A percentile compares a stretch with the other conserved stretches of the same genome.
phyloP scores from a whole-genome alignment of 2,797 vertebrate species.

The Rhadinocentrus ornatus region DNA sequence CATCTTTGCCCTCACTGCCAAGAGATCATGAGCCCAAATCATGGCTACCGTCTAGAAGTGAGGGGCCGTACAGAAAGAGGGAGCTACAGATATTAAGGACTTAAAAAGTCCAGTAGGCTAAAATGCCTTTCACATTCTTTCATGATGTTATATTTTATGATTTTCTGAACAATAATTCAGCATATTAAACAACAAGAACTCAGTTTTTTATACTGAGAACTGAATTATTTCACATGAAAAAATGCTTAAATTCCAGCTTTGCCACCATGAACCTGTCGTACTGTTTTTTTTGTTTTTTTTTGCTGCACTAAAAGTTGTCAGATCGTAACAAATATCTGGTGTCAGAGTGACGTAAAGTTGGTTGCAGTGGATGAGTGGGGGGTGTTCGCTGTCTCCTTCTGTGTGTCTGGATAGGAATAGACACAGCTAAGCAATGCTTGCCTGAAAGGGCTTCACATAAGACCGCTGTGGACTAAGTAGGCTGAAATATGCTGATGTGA shows the following conservation, averaged over 20 bases:
- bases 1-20: slow-evolving; percentile 50
- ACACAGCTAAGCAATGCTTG: slow-evolving; percentile 36
- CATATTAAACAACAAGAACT: background rate
- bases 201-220: background rate
- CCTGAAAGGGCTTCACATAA: slow-evolving; percentile 53
- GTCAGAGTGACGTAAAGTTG: slow-evolving; percentile 63
- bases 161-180: background rate
- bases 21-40: slow-evolving; percentile 56
- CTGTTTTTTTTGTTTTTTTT: no score
- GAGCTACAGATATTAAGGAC: background rate
- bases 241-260: slow-evolving; percentile 11
- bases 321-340: slow-evolving; percentile 70
- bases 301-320: no score
- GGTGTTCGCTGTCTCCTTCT: slow-evolving; percentile 38
- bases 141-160: background rate
- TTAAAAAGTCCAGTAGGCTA: background rate
- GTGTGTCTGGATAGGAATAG: slow-evolving; percentile 72
- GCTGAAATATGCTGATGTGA: slow-evolving; percentile 60
- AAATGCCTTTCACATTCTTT: background rate
- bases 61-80: slow-evolving; percentile 36
- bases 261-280: slow-evolving; percentile 31
- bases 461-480: slow-evolving; percentile 55
- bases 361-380: slow-evolving; percentile 27
- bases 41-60: slow-evolving; percentile 61
- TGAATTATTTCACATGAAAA: slow-evolving; percentile 17